A percentile compares a stretch with the other conserved stretches of the same genome.
Evolutionary conservation across 2,888 invertebrate genomes (phyloP).

Genomic region (Dusona sp.): DNA sequence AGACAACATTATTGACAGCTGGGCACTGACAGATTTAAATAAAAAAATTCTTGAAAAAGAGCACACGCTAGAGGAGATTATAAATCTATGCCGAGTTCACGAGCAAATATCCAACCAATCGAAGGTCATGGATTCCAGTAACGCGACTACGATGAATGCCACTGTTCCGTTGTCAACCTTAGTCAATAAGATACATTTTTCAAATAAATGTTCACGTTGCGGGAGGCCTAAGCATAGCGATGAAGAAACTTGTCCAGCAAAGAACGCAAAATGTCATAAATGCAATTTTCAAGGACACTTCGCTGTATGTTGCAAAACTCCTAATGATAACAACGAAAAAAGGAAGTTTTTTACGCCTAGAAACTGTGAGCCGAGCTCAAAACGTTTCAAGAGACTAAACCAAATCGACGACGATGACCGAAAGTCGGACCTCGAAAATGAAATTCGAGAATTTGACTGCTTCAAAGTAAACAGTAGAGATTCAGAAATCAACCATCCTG

Average conservation of each 20-base stretch:
- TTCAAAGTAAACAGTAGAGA: constrained; percentile 8
- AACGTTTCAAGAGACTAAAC: constrained; percentile 2
- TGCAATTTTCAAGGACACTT: constrained; percentile 20
- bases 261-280: constrained; percentile 13
- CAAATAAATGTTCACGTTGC: constrained; percentile 11
- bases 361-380: constrained; percentile 5
- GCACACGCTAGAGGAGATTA: constrained; percentile 71
- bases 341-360: not conserved
- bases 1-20: constrained; percentile 73
- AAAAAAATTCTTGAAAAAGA: constrained; percentile 72
- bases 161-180: not conserved
- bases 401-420: constrained; percentile 10
- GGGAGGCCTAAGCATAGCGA: constrained; percentile 6
- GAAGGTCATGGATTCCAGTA: constrained; percentile 15
- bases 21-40: constrained; percentile 72
- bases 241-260: constrained; percentile 4
- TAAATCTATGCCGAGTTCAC: constrained; percentile 70
- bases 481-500: constrained; percentile 14
- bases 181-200: constrained; percentile 12
- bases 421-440: constrained; percentile 2
- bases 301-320: constrained; percentile 13
- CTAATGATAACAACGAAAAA: not conserved
- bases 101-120: constrained; percentile 15
- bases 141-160: constrained; percentile 15
- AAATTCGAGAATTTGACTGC: constrained; percentile 17